Percentiles rank a stretch among this genome's conserved stretches.
These are phyloP conservation scores for Cydia fagiglandana DNA, from an alignment of 1,140 invertebrate species.

Conservation along the genomic window DNA sequence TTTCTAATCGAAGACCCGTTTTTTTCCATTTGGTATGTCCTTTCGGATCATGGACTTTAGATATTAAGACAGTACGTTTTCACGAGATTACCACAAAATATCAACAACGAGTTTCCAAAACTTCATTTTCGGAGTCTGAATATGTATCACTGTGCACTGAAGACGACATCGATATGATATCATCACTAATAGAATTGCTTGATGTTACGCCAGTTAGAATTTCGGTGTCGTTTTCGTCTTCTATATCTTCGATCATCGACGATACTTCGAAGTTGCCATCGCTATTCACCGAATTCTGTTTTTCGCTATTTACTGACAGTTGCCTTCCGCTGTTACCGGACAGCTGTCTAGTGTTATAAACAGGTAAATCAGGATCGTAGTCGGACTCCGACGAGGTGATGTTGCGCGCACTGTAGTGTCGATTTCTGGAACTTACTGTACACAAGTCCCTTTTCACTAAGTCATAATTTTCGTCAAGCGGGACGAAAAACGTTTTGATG, in stretches of 20 bases:
- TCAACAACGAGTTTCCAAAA: constrained; percentile 53
- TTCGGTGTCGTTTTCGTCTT: constrained; percentile 5
- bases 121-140: constrained; percentile 41
- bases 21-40: constrained; percentile 6
- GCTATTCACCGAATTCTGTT: background rate
- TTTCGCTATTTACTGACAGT: background rate
- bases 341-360: constrained; percentile 35
- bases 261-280: background rate
- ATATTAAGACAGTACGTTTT: background rate
- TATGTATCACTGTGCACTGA: background rate
- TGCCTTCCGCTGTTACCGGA: background rate
- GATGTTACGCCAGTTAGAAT: constrained; percentile 7
- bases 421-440: constrained; percentile 37
- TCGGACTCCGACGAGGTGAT: constrained; percentile 37
- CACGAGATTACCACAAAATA: constrained; percentile 25
- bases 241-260: background rate
- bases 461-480: constrained; percentile 82
- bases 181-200: constrained; percentile 23
- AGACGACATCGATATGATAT: constrained; percentile 1
- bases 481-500: constrained; percentile 87
- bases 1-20: constrained; percentile 27
- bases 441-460: constrained; percentile 68
- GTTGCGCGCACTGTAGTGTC: constrained; percentile 44
- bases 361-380: constrained; percentile 32
- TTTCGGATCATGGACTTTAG: background rate